Evolutionary conservation across 1,140 invertebrate species (phyloP).

Genomic region (Steinernema feltiae): DNA sequence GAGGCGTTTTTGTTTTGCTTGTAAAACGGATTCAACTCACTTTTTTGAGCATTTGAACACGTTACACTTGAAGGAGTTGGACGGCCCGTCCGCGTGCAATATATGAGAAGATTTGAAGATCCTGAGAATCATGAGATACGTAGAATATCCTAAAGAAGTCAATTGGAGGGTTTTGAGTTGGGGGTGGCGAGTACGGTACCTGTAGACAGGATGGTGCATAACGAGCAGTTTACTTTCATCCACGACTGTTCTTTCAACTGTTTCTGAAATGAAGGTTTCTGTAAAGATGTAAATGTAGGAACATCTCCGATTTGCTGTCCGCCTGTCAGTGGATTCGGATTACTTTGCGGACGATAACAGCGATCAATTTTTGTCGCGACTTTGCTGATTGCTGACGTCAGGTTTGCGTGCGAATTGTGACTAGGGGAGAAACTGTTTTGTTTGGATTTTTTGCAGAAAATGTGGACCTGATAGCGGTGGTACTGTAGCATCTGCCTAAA

Average conservation of each 20-base stretch:
- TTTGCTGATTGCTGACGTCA: conserved; percentile 5
- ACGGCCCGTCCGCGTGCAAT: conserved; percentile 88
- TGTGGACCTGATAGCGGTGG: too few species aligned
- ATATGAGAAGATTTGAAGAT: conserved; percentile 97
- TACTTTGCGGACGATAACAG: neutral
- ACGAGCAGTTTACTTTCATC: conserved; percentile 73
- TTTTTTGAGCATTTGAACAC: conserved; percentile 99
- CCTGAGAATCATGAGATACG: conserved; percentile 97
- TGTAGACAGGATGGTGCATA: conserved; percentile 91
- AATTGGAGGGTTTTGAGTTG: conserved; percentile 25
- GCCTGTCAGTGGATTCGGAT: neutral
- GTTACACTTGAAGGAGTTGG: conserved; percentile 93
- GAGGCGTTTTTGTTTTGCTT: too few species aligned
- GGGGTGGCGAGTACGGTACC: conserved; percentile 56
- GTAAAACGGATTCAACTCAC: too few species aligned
- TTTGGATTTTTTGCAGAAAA: too few species aligned
- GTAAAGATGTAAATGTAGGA: neutral
- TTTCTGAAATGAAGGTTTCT: too few species aligned
- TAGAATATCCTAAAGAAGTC: conserved; percentile 94
- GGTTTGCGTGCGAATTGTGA: neutral
- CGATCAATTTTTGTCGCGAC: conserved; percentile 6
- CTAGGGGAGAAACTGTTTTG: too few species aligned
- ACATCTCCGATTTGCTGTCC: neutral
- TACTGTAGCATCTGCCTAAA: too few species aligned
- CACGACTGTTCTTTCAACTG: conserved; percentile 59